phyloP scores from a whole-genome alignment of 1,140 invertebrate species.

The Drosophila malerkotliana region DNA sequence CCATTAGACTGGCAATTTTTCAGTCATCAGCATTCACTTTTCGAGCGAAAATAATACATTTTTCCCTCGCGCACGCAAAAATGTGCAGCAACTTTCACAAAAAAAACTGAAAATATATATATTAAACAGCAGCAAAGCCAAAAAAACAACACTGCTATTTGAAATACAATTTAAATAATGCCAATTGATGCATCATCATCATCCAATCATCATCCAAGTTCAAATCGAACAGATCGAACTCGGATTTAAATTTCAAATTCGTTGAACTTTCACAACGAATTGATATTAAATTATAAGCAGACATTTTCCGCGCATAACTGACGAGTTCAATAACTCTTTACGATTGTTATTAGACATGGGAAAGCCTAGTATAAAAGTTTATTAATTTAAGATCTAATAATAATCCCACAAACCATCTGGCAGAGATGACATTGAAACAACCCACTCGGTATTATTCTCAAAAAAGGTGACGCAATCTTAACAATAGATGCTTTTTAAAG shows the following conservation, averaged over 20 bases:
- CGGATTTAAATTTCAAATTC: constrained; percentile 63
- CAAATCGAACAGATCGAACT: constrained; percentile 28
- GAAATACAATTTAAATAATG: constrained; percentile 63
- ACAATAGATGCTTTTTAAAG: constrained; percentile 16
- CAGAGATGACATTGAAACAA: constrained; percentile 31
- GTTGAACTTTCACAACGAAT: constrained; percentile 75
- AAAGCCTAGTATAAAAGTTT: constrained; percentile 20
- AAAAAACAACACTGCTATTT: constrained; percentile 40
- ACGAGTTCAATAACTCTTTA: constrained; percentile 60
- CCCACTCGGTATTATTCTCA: constrained; percentile 27
- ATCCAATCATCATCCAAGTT: constrained; percentile 31
- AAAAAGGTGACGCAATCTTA: constrained; percentile 41
- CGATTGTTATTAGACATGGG: constrained; percentile 28
- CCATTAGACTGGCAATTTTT: constrained; percentile 39
- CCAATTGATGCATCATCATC: constrained; percentile 51
- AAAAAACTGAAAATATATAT: neutral
- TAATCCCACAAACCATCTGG: constrained; percentile 26
- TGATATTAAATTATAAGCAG: constrained; percentile 65
- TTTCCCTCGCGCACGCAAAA: constrained; percentile 56
- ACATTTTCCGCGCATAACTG: constrained; percentile 48
- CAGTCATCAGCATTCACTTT: constrained; percentile 70
- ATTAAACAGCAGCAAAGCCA: neutral
- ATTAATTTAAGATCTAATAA: constrained; percentile 18
- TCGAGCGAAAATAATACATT: constrained; percentile 49
- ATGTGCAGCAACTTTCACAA: constrained; percentile 68